These are phyloP conservation scores for Pseudoips prasinana DNA, from an alignment of 2,888 invertebrate genomes.

Conservation along the genomic window DNA sequence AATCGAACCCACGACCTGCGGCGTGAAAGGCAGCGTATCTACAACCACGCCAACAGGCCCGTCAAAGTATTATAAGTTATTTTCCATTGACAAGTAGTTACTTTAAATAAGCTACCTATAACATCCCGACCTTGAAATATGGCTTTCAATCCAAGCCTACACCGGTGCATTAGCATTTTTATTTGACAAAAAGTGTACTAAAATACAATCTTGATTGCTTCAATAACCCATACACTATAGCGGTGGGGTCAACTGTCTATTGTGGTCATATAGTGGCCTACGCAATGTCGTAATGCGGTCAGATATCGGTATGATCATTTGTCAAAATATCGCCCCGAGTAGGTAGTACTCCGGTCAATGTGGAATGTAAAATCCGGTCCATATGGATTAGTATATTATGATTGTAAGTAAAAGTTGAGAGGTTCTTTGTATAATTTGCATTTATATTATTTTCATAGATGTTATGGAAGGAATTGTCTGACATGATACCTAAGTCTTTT, in stretches of 20 bases:
- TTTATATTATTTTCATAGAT: conserved; percentile 5
- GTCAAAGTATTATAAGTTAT: too few relatives aligned
- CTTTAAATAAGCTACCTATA: too few relatives aligned
- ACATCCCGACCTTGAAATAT: conserved; percentile 25
- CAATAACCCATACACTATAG: conserved; percentile 24
- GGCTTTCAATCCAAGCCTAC: conserved; percentile 9
- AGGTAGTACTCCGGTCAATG: neutral
- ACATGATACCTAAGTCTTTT: too few relatives aligned
- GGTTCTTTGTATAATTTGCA: conserved; percentile 6
- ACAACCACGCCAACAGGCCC: too few relatives aligned
- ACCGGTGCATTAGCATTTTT: conserved; percentile 29
- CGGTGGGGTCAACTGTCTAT: conserved; percentile 24
- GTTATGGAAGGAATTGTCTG: too few relatives aligned
- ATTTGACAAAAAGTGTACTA: conserved; percentile 28
- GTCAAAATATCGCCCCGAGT: conserved; percentile 32
- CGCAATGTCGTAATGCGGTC: conserved; percentile 26
- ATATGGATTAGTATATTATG: conserved; percentile 12
- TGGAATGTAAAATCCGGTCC: conserved; percentile 20
- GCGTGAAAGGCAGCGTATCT: too few relatives aligned
- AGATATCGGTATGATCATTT: conserved; percentile 22
- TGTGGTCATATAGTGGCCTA: conserved; percentile 24
- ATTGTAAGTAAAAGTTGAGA: conserved; percentile 18
- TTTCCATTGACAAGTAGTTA: too few relatives aligned
- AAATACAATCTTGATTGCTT: conserved; percentile 32
- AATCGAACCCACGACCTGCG: too few relatives aligned